Evolutionary conservation across 2,888 invertebrate species (phyloP), one percentile per base, ranked within the genome.

Genomic region (Platycheirus rosarum): DNA sequence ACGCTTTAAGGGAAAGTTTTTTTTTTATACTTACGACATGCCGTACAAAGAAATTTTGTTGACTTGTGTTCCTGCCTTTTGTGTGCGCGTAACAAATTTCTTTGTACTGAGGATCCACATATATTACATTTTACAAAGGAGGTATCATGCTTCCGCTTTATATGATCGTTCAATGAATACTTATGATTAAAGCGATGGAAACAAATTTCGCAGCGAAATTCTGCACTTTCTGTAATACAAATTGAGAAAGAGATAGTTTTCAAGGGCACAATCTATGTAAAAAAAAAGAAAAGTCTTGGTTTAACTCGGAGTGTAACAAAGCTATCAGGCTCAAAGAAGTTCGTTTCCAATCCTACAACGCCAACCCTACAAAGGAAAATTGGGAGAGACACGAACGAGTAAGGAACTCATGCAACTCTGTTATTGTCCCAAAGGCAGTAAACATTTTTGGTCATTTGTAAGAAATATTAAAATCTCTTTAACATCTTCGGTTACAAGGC

Each of bases 11-110:
- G 1, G n/a, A n/a, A n/a, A n/a, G n/a, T n/a, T n/a, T n/a, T n/a
- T n/a, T n/a, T n/a, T n/a, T 32, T 57, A 48, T 29, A 75, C 86
- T 73, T 85, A 86, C 86, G 86, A 46, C 86, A 86, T n/a, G 85
- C 75, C 35, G 76, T 69, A 11, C 86, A 86, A 1, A 85, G 66
- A 16, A 76, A 85, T 6, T 70, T 48, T 8, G 55, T 40, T 13
- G n/a, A 53, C 13, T 35, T 49, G 14, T 82, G 71, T 2, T 32
- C 68, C 29, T 66, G 62, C 44, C 71, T 57, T 44, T 73, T 82
- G 26, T 77, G 82, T 2, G 57, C 42, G 0, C 63, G 65, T 11
- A 82, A 23, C 11, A 73, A 68, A 0, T n/a, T 49, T 8, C 26
- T 66, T 63, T 71, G 62, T 0, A 82, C 42, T 0, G 44, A 20